Base-by-base conservation (phyloP, 2,113 vertebrate species). In the Oncorhynchus keta region DNA sequence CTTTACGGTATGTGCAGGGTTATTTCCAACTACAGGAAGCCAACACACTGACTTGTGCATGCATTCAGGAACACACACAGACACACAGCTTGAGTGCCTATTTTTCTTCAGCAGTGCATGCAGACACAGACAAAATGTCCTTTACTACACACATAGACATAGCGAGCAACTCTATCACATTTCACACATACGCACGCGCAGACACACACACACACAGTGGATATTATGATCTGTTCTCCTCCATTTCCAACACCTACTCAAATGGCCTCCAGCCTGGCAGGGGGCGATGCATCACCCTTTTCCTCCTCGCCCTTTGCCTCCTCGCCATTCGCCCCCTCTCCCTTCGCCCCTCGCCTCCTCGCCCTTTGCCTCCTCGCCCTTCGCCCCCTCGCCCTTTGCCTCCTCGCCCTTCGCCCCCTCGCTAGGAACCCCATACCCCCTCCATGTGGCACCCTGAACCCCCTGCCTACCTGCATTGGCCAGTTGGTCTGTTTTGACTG, bases 151-250 rank as follows among this genome's bases (percentile, higher is more conserved):
- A 1, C 20, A 22, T 35, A 69, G 32, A 39, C 35, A n/a, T 68
- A 48, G 39, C 20, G 45, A 45, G n/a, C n/a, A 26, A 70, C 68
- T 70, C 4, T 67, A 67, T 26, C 26, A 30, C 30, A 69, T n/a
- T 69, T 30, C 79, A 78, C 57, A 62, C 68, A 78, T 22, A 76
- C 70, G 70, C 62, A 66, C 55, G 28, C 28, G 65, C 20, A 72
- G 30, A 68, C 69, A 76, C 67, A 61, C 51, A 61, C 26, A 9
- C 26, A 71, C 45, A 73, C 57, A 71, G 70, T 67, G 76, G 80
- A 84, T 89, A 89, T 88, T 84, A 87, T 88, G 85, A 85, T 83
- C 84, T 79, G 77, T 67, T 80, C 83, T 86, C 82, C 62, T 68
- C 48, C 79, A 82, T 83, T 78, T 72, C 32, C 59, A 48, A 65